Conservation (phyloP, 1,140 invertebrate genomes). For the Euglossa dilemma region DNA sequence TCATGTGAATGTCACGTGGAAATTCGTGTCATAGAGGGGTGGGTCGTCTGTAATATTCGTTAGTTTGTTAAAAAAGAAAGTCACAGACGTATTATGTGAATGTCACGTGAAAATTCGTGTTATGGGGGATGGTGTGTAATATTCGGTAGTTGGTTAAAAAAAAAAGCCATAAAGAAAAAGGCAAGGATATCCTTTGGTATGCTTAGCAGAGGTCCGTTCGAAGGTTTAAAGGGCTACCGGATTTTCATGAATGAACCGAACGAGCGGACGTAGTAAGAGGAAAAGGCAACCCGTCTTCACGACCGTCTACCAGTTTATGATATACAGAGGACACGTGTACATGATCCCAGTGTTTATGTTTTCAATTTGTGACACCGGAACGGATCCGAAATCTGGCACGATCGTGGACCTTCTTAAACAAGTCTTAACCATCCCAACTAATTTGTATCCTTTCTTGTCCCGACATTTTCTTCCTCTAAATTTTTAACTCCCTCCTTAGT, state of each 20-base stretch:
- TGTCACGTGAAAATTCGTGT: no score
- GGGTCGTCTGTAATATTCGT: not conserved
- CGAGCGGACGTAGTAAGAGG: constrained; percentile 60
- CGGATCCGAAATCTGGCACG: constrained; percentile 36
- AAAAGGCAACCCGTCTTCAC: constrained; percentile 44
- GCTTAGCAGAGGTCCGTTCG: not conserved
- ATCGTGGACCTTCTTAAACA: not conserved
- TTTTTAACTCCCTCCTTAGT: not conserved
- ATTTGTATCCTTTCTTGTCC: not conserved
- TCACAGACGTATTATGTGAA: no score
- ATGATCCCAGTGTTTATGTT: constrained; percentile 53
- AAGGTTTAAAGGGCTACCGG: constrained; percentile 33
- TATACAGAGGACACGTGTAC: constrained; percentile 67
- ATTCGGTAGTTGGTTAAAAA: not conserved
- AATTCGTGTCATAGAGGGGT: not conserved
- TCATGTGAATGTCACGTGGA: no score
- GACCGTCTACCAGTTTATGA: constrained; percentile 47
- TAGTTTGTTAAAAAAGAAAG: no score
- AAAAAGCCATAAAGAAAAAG: not conserved
- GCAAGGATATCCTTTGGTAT: not conserved
- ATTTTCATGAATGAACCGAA: constrained; percentile 60
- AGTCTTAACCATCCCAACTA: not conserved
- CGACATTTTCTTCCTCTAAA: no score
- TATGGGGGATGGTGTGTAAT: not conserved
- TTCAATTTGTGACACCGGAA: constrained; percentile 32